Conservation (phyloP, 2,888 invertebrate genomes). For the Acanthosepion pharaonis region DNA sequence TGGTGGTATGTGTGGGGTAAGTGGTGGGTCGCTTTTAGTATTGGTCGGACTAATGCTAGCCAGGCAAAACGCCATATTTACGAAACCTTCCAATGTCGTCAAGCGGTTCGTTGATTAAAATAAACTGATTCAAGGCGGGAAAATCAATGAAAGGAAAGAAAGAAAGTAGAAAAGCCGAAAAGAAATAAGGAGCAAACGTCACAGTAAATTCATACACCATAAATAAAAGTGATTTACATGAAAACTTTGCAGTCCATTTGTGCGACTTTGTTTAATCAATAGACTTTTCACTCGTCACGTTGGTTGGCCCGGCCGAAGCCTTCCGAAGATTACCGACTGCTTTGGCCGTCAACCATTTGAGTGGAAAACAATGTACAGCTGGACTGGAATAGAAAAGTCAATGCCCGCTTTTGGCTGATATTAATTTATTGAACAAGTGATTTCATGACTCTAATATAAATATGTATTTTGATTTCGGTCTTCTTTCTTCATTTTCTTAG, state of each 20-base stretch:
- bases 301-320: not conserved
- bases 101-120: not conserved
- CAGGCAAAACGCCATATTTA: too few relatives aligned
- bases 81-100: too few relatives aligned
- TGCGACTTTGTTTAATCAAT: not conserved
- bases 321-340: constrained; percentile 9
- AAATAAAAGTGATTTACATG: not conserved
- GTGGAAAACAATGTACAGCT: not conserved
- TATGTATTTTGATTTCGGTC: not conserved
- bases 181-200: not conserved
- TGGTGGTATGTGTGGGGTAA: too few relatives aligned
- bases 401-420: not conserved
- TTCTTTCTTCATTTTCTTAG: not conserved
- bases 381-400: not conserved
- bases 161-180: not conserved
- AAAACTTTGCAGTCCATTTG: not conserved
- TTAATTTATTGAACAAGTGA: not conserved
- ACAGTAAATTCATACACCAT: not conserved
- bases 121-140: not conserved
- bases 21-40: too few relatives aligned
- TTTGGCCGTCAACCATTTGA: not conserved
- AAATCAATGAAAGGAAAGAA: not conserved
- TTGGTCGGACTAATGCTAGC: too few relatives aligned
- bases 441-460: not conserved
- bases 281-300: not conserved